A percentile compares a stretch with the other conserved stretches of the same genome.
Evolutionary conservation across 2,113 vertebrate species (phyloP).

Genomic region (Pongo pygmaeus): DNA sequence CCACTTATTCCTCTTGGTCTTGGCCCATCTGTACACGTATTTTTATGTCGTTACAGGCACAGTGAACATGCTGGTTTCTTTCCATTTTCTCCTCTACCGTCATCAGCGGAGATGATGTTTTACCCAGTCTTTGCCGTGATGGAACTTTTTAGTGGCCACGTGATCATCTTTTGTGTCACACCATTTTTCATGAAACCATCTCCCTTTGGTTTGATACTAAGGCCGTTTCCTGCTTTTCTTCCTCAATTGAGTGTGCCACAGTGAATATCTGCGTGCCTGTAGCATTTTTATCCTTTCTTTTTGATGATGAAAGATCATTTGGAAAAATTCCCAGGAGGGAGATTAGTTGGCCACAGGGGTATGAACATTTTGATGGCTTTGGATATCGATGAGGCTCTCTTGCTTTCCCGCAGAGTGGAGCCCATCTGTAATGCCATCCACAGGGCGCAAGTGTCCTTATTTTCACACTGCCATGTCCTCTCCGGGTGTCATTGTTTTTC

Average conservation of each 20-base stretch:
- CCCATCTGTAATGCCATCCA: accelerated
- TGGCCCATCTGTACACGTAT: accelerated
- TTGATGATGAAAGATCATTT: not conserved
- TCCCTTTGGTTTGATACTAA: not conserved
- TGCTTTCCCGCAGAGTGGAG: not conserved
- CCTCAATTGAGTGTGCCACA: accelerated
- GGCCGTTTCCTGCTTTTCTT: not conserved
- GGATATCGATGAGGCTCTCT: not conserved
- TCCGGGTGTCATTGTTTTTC: not conserved
- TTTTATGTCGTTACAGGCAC: not conserved
- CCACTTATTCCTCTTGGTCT: not conserved
- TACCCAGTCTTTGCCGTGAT: accelerated
- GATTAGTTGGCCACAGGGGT: not conserved
- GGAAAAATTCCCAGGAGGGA: not conserved
- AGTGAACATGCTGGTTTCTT: not conserved
- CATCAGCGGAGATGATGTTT: not conserved
- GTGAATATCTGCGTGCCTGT: not conserved
- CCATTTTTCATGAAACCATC: accelerated
- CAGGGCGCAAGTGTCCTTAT: accelerated
- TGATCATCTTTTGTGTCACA: accelerated
- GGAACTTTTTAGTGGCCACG: not conserved
- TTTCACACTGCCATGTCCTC: not conserved
- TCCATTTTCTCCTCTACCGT: not conserved
- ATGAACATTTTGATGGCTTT: not conserved
- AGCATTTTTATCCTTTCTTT: not conserved